phyloP scores from a whole-genome alignment of 2,797 vertebrate species.

The Clamator glandarius region DNA sequence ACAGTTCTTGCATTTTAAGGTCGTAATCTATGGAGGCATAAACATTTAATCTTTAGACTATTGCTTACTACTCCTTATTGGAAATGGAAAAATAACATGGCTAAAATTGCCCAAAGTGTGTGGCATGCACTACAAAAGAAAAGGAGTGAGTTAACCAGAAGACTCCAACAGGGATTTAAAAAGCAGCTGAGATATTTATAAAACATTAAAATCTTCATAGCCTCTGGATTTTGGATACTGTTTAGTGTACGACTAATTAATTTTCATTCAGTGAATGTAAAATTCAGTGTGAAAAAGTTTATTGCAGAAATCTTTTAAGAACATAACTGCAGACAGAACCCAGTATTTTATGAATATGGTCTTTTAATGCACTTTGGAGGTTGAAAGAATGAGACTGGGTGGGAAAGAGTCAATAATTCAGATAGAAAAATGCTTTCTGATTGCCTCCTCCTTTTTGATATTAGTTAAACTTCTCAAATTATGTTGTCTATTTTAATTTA shows the following conservation, averaged over 20 bases:
- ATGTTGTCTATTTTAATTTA: not conserved
- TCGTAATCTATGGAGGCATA: not conserved
- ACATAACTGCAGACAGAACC: not conserved
- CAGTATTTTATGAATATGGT: not conserved
- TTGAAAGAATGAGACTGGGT: not conserved
- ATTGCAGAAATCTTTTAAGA: not conserved
- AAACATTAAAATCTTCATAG: not conserved
- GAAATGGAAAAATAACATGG: not conserved
- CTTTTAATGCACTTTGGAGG: not conserved
- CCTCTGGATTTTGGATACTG: not conserved
- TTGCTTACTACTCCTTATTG: not conserved
- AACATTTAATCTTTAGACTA: not conserved
- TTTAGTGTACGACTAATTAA: not conserved
- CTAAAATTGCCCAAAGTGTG: not conserved
- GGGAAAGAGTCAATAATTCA: not conserved
- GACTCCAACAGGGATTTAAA: not conserved
- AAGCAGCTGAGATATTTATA: not conserved
- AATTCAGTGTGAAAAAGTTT: not conserved
- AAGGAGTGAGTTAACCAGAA: not conserved
- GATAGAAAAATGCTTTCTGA: not conserved
- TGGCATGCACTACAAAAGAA: not conserved
- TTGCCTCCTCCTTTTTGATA: not conserved
- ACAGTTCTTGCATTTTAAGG: not conserved
- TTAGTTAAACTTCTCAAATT: not conserved
- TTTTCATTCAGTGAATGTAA: conserved; percentile 12